Conservation (phyloP, 2,113 vertebrate species). For the Microcebus ravelobensis region DNA sequence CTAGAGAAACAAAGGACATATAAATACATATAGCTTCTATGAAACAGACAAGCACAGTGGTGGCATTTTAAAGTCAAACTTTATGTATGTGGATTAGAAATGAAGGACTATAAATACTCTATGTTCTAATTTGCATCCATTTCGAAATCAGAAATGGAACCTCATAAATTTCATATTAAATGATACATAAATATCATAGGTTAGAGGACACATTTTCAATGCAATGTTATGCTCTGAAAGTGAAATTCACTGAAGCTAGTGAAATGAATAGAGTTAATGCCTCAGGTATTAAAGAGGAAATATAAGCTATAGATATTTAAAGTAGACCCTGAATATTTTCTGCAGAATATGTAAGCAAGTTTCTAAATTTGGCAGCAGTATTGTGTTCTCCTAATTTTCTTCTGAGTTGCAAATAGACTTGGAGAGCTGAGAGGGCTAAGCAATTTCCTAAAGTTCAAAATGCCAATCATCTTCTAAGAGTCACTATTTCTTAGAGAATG, state of each 20-base stretch:
- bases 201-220: conserved; percentile 63
- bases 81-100: conserved; percentile 48
- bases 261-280: conserved; percentile 40
- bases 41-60: not conserved
- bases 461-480: not conserved
- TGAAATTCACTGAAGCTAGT: conserved; percentile 53
- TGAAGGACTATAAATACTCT: conserved; percentile 58
- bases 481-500: not conserved
- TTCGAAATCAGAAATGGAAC: conserved; percentile 63
- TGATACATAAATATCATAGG: conserved; percentile 69
- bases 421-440: not conserved
- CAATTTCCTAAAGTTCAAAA: not conserved
- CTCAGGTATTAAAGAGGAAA: conserved; percentile 44
- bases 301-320: conserved; percentile 60
- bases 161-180: conserved; percentile 73
- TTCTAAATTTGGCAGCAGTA: conserved; percentile 41
- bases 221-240: not conserved
- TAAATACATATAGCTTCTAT: conserved; percentile 21
- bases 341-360: not conserved
- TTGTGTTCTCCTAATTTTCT: conserved; percentile 51
- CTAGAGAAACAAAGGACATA: conserved; percentile 6
- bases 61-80: conserved; percentile 63
- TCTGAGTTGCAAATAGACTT: not conserved
- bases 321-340: conserved; percentile 40
- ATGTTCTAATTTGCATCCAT: conserved; percentile 63